These are phyloP conservation scores for Mythimna ferrago DNA, from an alignment of 2,888 invertebrate genomes.

Conservation along the genomic window DNA sequence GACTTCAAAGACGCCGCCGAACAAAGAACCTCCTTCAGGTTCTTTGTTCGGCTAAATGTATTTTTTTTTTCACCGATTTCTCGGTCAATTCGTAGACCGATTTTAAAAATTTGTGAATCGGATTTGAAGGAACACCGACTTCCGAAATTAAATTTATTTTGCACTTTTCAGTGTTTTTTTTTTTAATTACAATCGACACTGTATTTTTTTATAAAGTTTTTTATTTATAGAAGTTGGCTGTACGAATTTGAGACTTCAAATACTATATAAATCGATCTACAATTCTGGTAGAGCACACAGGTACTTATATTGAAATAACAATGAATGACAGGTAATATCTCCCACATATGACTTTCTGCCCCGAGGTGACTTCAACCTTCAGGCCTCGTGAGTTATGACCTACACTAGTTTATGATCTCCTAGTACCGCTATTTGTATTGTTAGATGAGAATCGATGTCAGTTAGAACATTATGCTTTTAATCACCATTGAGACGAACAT, in stretches of 20 bases:
- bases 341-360: slow-evolving; percentile 55
- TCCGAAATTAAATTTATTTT: background rate
- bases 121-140: no score
- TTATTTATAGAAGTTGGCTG: background rate
- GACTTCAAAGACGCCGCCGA: no score
- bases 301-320: slow-evolving; percentile 44
- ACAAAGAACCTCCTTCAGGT: no score
- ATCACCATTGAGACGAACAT: slow-evolving; percentile 2
- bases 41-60: no score
- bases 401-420: slow-evolving; percentile 51
- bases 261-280: slow-evolving; percentile 21
- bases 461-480: slow-evolving; percentile 36
- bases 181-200: slow-evolving; percentile 20
- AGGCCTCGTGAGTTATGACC: slow-evolving; percentile 59
- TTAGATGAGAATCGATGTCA: slow-evolving; percentile 25
- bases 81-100: no score
- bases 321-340: slow-evolving; percentile 64
- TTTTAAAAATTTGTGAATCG: no score
- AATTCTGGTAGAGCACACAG: background rate
- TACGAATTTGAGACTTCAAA: background rate
- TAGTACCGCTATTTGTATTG: slow-evolving; percentile 50
- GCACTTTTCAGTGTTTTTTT: no score
- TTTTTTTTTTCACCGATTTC: no score
- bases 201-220: no score
- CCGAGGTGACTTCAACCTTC: slow-evolving; percentile 52